Base-by-base conservation (phyloP, 2,888 invertebrate species). In the Strigamia transsilvanica region DNA sequence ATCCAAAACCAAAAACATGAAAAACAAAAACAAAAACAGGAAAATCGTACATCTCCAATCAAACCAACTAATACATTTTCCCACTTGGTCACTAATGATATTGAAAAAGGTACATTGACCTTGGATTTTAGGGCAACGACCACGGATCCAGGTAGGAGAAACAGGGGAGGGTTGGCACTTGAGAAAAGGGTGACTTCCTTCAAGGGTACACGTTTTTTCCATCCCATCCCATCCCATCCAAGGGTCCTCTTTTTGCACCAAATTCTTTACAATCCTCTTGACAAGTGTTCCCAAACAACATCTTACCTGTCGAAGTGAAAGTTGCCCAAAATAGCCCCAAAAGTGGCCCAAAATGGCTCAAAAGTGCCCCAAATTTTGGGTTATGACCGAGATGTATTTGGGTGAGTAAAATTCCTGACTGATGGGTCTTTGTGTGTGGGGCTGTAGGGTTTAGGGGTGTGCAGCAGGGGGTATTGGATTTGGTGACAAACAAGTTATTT, bases 101-200 rank as follows among this genome's bases (percentile, higher is more conserved):
- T 61, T 61, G 61, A 61, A 61, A 61, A 61, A 18, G 23, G 61
- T 61, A 10, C 23, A 61, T 61, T 61, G 61, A 61, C 61, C 61
- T 61, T 61, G 61, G 61, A 61, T 61, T 61, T 61, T 61, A 61
- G 61, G 61, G 61, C 61, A 61, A 61, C 61, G 61, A 61, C 61
- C 61, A 61, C 51, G 46, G 46, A 46, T 10, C 46, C 46, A 61
- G 61, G 61, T 61, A 61, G 61, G 61, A 61, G 61, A 61, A 61
- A 61, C 10, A 56, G 15, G 56, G 56, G 61, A 15, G 61, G 61
- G 61, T 61, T 10, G 51, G 21, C 10, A 61, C 18, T 61, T 23
- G 18, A 6, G 5, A 61, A 61, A 61, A 61, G 61, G 61, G 61
- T 61, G 61, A 61, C 18, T 12, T 12, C 18, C 10, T 18, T 18